Evolutionary conservation across 2,888 invertebrate genomes (phyloP), one percentile per base, ranked within the genome.

Genomic region (Cacoxenus indagator): DNA sequence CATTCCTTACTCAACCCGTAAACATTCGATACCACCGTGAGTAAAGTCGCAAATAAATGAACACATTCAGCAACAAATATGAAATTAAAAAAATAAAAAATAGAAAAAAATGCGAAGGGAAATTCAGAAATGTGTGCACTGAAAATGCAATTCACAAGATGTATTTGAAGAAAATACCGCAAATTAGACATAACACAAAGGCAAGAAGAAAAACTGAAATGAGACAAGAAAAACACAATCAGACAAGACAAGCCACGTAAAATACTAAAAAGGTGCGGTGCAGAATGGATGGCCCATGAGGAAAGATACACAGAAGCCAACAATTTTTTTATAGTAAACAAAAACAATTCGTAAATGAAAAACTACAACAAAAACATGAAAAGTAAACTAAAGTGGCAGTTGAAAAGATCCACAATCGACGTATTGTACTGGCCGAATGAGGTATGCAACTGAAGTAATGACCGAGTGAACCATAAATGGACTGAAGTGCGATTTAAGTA

Each of bases 81-180:
- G n/a, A n/a, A n/a, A n/a, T n/a, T n/a, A n/a, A n/a, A n/a, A n/a
- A n/a, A n/a, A n/a, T 43, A 22, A 17, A 24, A n/a, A n/a, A 54
- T 9, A n/a, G 3, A 22, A 55, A 55, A 55, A 22, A 22, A 62
- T 82, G 83, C 83, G 82, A 80, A 81, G 73, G 76, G 76, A 79
- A 76, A 80, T 81, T 24, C 1, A 17, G 17, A 48, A 8, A 8
- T 22, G 22, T 48, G 14, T 76, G 81, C 81, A 81, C 77, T 78
- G 74, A 68, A 81, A 80, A 82, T 80, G 83, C 79, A 80, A 80
- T 80, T 79, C 82, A 81, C 79, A 78, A 78, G 78, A 79, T 79
- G 83, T 82, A 82, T 82, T 82, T 37, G 37, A 37, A 37, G 37
- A 37, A 37, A 37, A 37, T 37, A 37, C 37, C 8, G 8, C 37